A percentile compares a stretch with the other conserved stretches of the same genome.
phyloP scores from a whole-genome alignment of 2,888 invertebrate species.

The Zelleria hepariella region DNA sequence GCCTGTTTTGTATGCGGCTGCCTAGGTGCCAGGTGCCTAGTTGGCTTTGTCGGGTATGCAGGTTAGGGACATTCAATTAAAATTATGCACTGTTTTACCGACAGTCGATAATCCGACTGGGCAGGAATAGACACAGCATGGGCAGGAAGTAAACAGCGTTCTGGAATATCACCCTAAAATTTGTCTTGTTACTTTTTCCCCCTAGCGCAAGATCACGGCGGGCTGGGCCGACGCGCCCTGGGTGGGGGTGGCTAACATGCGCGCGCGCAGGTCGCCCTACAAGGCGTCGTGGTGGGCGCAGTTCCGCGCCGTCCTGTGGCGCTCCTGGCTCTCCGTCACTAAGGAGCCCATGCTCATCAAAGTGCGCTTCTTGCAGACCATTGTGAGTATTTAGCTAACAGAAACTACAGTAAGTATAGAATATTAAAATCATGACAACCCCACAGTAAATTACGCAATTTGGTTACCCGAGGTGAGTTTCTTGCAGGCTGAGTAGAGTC shows the following conservation, averaged over 20 bases:
- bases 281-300: constrained; percentile 91
- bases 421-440: neutral
- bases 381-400: constrained; percentile 75
- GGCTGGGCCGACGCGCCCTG: constrained; percentile 59
- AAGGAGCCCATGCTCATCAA: constrained; percentile 93
- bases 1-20: no score
- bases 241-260: constrained; percentile 35
- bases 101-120: no score
- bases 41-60: no score
- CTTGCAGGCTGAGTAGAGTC: no score
- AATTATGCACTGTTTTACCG: no score
- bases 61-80: no score
- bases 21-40: no score
- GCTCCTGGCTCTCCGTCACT: constrained; percentile 89
- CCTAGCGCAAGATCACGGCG: constrained; percentile 45
- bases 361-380: constrained; percentile 89
- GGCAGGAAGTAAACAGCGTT: no score
- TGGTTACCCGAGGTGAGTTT: no score
- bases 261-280: constrained; percentile 74
- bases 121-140: no score
- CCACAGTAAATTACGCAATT: no score
- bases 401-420: neutral
- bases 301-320: constrained; percentile 90
- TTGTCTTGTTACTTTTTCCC: neutral
- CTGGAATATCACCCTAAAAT: no score